A percentile compares a stretch with the other conserved stretches of the same genome.
Conservation (phyloP, 2,113 vertebrate genomes). For the Engraulis encrasicolus region DNA sequence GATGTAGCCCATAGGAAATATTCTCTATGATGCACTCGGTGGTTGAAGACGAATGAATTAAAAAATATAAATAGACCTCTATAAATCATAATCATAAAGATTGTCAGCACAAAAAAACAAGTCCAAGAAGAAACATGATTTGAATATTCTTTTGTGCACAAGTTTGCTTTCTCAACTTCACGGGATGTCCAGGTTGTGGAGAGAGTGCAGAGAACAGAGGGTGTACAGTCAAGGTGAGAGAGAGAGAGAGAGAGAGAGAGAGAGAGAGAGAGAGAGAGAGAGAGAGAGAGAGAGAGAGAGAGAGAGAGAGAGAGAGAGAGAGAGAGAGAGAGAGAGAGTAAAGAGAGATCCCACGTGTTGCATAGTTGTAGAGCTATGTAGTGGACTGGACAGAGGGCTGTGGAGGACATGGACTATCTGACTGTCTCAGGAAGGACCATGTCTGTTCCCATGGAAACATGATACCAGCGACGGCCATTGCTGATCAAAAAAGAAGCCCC, state of each 20-base stretch:
- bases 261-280: conserved; percentile 71
- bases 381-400: conserved; percentile 63
- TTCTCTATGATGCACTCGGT: conserved; percentile 39
- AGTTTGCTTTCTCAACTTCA: conserved; percentile 27
- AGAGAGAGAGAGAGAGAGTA: conserved; percentile 31
- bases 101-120: conserved; percentile 66
- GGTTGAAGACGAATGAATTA: conserved; percentile 14
- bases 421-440: conserved; percentile 83
- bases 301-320: background rate
- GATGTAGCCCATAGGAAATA: conserved; percentile 46
- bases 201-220: background rate
- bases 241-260: background rate
- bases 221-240: background rate
- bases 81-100: conserved; percentile 51
- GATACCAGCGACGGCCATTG: conserved; percentile 49
- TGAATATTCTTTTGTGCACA: background rate
- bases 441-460: conserved; percentile 65
- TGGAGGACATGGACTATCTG: conserved; percentile 31
- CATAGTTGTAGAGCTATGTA: conserved; percentile 97
- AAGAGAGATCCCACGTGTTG: conserved; percentile 89
- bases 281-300: conserved; percentile 54
- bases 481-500: conserved; percentile 31
- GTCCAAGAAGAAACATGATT: conserved; percentile 72
- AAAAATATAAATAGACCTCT: conserved; percentile 40
- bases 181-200: background rate